Conservation (phyloP, 2,888 invertebrate genomes). For the Agrochola lota region DNA sequence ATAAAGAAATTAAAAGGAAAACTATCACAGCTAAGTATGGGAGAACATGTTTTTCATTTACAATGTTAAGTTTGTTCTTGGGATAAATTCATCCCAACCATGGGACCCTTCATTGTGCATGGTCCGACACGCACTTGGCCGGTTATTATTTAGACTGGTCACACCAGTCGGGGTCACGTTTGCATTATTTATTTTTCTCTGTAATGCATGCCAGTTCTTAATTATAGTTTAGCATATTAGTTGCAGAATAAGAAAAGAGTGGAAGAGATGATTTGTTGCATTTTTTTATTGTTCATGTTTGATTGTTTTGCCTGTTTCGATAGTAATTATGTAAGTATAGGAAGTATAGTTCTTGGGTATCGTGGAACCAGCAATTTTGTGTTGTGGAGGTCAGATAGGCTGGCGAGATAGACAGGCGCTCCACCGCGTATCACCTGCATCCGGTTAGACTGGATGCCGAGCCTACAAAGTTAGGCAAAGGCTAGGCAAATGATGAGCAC, state of each 20-base stretch:
- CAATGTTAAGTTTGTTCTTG: no score
- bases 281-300: not conserved
- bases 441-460: not conserved
- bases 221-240: conserved; percentile 52
- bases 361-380: not conserved
- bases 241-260: conserved; percentile 3
- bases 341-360: no score
- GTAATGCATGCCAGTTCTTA: conserved; percentile 51
- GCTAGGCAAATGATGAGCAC: not conserved
- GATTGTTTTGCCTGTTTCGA: not conserved
- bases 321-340: not conserved
- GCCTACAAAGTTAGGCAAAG: not conserved
- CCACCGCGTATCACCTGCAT: not conserved
- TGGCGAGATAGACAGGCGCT: not conserved
- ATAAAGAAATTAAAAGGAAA: no score
- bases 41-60: no score
- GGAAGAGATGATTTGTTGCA: conserved; percentile 2
- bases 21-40: no score
- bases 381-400: not conserved
- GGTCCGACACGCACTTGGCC: no score
- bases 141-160: conserved; percentile 12
- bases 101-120: no score
- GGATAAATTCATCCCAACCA: no score
- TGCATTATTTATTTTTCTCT: conserved; percentile 56
- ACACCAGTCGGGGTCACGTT: conserved; percentile 30